Evolutionary conservation across 2,113 vertebrate species (phyloP), one percentile per base, ranked within the genome.

Genomic region (Triplophysa dalaica): DNA sequence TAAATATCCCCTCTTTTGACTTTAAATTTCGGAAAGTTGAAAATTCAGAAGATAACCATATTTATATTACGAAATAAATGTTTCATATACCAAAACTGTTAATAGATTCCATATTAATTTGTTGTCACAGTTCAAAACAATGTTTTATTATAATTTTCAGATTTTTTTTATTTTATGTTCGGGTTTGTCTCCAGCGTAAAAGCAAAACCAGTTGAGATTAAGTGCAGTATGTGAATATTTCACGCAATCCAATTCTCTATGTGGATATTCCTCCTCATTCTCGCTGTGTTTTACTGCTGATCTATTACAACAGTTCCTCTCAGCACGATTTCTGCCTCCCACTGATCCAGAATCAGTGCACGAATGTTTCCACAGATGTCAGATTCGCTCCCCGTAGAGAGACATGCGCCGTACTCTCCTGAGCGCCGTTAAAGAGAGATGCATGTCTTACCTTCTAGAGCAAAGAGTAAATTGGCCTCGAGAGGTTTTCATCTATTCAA

Each of bases 301-400:
- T 90, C 86, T 89, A 87, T 90, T 77, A 83, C 78, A 81, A 61
- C 58, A 64, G 81, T 83, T 85, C 77, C 38, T 60, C 74, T 80
- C 77, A 73, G 73, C 72, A 68, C 56, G 79, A 73, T 43, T 68
- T 24, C 74, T 22, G 81, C 82, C 81, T 85, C 85, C 82, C 77
- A 78, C 73, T 63, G 73, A 63, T 63, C 82, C 82, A 84, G 81
- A 83, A 85, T 83, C 81, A 72, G 78, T 68, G 70, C 66, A 63
- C 69, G 43, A 66, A 67, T 83, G 80, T 81, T 77, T 83, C 81
- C 62, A 50, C 68, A n/a, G 56, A 21, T 58, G 73, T 75, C 79
- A 70, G 41, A 81, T 67, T 62, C 50, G 29, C 62, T 83, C 79
- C 81, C 81, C 70, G 61, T 24, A 66, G 76, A 76, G 56, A 63